Base-by-base conservation (phyloP, 1,140 invertebrate genomes). In the Brachionus asplanchnoidis region DNA sequence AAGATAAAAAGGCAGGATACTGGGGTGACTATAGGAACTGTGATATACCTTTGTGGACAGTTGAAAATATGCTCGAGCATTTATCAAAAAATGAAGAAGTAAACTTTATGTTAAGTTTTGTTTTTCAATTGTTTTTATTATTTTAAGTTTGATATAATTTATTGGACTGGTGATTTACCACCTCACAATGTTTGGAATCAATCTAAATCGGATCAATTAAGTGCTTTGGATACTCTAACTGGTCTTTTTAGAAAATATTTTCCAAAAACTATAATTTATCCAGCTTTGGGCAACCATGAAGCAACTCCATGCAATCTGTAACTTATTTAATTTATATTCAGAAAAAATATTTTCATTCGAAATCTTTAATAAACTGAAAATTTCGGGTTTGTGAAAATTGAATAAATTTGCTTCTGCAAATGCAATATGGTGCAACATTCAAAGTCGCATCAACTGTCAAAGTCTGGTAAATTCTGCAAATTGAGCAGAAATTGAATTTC, bases 111-210 rank as follows among this genome's bases (percentile, higher is more conserved):
- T 42, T 1, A 11, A 11, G 23, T 44, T 36, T n/a, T n/a, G n/a
- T 75, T 40, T 75, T 26, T 17, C 23, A 75, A 14, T 42, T 50
- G 53, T 84, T 70, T 42, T 53, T 32, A 14, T 68, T 32, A 11
- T 42, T 50, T 14, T 40, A 28, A 85, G 60, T 85, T 83, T 73
- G 96, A 98, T 90, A 97, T 97, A 88, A 97, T 99, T 85, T 89
- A 97, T n/a, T 99, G 96, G 95, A 99, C 97, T 0, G 97, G 97
- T 1, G 97, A 99, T 91, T 89, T 98, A 75, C 96, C 96, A 20
- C 94, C 97, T 0, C 97, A 99, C 87, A 95, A 98, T 88, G 93
- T 98, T 0, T 99, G 97, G 97, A 97, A 98, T 88, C 96, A 98
- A 90, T 96, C 95, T 0, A 92, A 93, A 87, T 93, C 94, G 86